These are phyloP conservation scores for Heteronetta atricapilla DNA, from an alignment of 2,113 vertebrate species.

Conservation along the genomic window DNA sequence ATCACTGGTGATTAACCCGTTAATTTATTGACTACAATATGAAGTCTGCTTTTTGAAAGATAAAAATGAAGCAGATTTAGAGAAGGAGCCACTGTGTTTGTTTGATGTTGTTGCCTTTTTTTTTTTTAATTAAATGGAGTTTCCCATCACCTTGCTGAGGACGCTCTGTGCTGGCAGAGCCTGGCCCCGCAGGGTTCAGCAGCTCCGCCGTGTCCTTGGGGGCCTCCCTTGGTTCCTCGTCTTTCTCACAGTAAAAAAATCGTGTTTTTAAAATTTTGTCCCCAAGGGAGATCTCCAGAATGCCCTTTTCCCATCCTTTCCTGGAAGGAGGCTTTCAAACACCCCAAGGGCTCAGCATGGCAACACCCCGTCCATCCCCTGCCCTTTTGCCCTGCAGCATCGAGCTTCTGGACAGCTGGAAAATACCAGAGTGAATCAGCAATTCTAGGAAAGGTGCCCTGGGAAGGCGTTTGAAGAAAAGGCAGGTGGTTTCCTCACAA, in stretches of 20 bases:
- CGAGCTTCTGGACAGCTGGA: not conserved
- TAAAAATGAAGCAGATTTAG: rapidly evolving
- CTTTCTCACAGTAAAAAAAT: not conserved
- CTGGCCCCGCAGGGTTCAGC: not conserved
- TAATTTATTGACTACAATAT: not conserved
- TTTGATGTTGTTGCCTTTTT: not conserved
- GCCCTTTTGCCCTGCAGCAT: not conserved
- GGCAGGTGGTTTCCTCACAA: rapidly evolving
- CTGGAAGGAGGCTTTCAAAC: not conserved
- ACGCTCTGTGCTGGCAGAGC: not conserved
- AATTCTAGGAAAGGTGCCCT: not conserved
- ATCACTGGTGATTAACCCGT: too few relatives aligned
- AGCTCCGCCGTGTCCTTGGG: rapidly evolving
- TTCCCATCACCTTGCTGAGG: not conserved
- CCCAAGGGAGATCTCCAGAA: not conserved
- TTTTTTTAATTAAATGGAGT: not conserved
- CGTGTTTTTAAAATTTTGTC: not conserved
- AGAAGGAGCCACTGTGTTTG: not conserved
- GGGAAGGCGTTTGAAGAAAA: not conserved
- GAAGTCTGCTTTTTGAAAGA: not conserved
- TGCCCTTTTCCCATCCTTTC: not conserved
- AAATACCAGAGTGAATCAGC: too few relatives aligned
- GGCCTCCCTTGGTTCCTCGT: not conserved
- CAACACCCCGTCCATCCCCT: not conserved
- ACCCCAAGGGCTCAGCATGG: not conserved